Evolutionary conservation across 2,888 invertebrate genomes (phyloP).

Genomic region (Aspidiotus destructor): DNA sequence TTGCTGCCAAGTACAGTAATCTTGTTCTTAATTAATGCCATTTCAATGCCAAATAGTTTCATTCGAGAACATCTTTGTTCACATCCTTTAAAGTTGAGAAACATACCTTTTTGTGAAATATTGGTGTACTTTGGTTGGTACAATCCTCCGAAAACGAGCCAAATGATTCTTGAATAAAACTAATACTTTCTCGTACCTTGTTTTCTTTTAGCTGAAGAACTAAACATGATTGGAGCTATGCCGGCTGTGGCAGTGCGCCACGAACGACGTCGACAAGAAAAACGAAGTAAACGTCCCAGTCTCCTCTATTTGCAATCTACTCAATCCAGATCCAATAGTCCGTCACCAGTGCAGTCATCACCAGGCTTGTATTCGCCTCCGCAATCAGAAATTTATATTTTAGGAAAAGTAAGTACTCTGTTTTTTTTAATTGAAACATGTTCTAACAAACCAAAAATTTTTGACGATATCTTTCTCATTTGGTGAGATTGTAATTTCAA

Average conservation of each 20-base stretch:
- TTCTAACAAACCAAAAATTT: background rate
- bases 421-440: background rate
- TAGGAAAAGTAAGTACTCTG: constrained; percentile 24
- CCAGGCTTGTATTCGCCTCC: constrained; percentile 40
- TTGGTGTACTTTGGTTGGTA: no score
- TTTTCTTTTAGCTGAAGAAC: constrained; percentile 28
- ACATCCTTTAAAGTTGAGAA: no score
- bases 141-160: no score
- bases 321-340: constrained; percentile 52
- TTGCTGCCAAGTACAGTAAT: no score
- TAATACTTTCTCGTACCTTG: no score
- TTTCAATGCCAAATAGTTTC: no score
- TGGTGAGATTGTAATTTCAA: background rate
- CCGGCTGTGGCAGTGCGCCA: constrained; percentile 76
- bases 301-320: constrained; percentile 58
- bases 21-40: no score
- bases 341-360: constrained; percentile 47
- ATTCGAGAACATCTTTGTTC: no score
- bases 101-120: no score
- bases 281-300: constrained; percentile 50
- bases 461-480: background rate
- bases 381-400: constrained; percentile 27
- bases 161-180: no score
- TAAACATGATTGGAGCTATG: constrained; percentile 75
- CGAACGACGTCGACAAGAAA: constrained; percentile 64